Base-by-base conservation (phyloP, 2,113 vertebrate genomes). In the Melanocharis versteri region DNA sequence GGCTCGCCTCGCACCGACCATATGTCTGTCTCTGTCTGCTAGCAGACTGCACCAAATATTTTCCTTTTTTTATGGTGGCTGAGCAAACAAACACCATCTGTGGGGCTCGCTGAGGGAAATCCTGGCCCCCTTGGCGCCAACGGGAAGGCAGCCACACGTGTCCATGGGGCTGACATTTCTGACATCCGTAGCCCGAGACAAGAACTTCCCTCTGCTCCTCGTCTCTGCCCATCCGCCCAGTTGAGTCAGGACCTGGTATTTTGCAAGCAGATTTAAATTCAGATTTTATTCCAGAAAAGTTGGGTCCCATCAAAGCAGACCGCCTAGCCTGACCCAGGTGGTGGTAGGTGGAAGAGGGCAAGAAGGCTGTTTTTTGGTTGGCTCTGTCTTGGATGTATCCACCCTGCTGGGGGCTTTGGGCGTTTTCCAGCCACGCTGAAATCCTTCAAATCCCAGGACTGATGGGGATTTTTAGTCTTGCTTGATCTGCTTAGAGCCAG, bases 41-140 rank as follows among this genome's bases (percentile, higher is more conserved):
- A 93, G 90, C 95, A 97, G 92, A 93, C 73, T 96, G 96, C 68
- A 95, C 88, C 94, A 97, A 97, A 95, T 97, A 97, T 96, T 97
- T 96, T 70, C 89, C 83, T 66, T 94, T 90, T 90, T 76, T 77
- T 50, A 88, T 83, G 13, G 33, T 51, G 92, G 28, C 60, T 94
- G 94, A 97, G 94, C 88, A 96, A 96, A 97, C 96, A 96, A 97
- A 97, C 95, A 96, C 96, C 96, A 96, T 97, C 96, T 96, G 95
- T 5, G 5, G 90, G 90, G 71, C 86, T 90, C 5, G 0, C 37
- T 1, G 0, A 83, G 95, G 94, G 95, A 95, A 97, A 96, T 95
- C 88, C 94, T 10, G 71, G 37, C 27, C 83, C 80, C 31, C 65
- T 50, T 5, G 1, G 9, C 0, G 1, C 87, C 57, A 22, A 15